phyloP scores from a whole-genome alignment of 2,888 invertebrate genomes.

The Scaptomyza tumidula region DNA sequence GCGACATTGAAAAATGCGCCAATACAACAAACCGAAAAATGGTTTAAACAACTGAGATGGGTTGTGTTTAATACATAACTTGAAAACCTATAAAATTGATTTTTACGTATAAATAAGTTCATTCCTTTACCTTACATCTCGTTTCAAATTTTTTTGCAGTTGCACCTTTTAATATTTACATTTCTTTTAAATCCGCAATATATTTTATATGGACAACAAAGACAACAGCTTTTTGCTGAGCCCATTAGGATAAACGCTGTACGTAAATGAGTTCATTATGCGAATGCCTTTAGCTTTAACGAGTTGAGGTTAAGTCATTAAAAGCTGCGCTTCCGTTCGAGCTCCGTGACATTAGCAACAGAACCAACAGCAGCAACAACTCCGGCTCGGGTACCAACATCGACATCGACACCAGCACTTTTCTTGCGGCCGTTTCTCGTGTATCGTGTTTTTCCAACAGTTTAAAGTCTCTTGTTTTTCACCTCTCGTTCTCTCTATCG shows the following conservation, averaged over 20 bases:
- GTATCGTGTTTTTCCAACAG: slow-evolving; percentile 42
- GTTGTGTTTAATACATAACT: too few relatives aligned
- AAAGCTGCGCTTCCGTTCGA: slow-evolving; percentile 57
- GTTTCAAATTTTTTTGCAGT: background rate
- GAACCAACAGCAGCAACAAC: slow-evolving; percentile 1
- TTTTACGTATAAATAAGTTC: background rate
- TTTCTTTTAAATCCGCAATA: slow-evolving; percentile 3
- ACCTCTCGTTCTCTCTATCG: slow-evolving; percentile 6
- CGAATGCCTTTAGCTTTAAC: slow-evolving; percentile 70
- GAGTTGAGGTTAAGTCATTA: slow-evolving; percentile 75
- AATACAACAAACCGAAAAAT: too few relatives aligned
- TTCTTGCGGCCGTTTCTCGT: slow-evolving; percentile 49
- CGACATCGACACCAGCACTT: slow-evolving; percentile 41
- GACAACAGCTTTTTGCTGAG: slow-evolving; percentile 44
- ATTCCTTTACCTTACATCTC: background rate
- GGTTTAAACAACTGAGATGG: too few relatives aligned
- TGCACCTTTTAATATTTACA: background rate
- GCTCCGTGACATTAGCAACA: slow-evolving; percentile 24
- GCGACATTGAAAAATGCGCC: too few relatives aligned
- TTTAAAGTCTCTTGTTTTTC: slow-evolving; percentile 48
- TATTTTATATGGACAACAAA: slow-evolving; percentile 6
- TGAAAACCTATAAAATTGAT: too few relatives aligned
- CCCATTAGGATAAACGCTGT: slow-evolving; percentile 35
- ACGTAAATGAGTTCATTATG: slow-evolving; percentile 74
- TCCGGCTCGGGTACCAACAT: slow-evolving; percentile 10